phyloP scores from a whole-genome alignment of 1,140 invertebrate genomes.

The Drosophila murphyi region DNA sequence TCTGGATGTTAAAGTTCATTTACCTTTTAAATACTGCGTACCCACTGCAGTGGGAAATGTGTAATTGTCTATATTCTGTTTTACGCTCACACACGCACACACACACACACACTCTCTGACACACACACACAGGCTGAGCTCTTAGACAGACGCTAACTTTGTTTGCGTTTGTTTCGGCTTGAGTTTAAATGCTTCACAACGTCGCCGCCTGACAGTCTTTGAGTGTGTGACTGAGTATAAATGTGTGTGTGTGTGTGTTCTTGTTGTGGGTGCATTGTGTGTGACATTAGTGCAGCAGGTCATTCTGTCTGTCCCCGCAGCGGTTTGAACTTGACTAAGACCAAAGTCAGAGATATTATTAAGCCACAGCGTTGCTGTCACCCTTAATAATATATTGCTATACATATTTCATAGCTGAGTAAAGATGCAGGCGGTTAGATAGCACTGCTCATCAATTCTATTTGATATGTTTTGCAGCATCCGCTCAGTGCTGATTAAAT shows the following conservation, averaged over 20 bases:
- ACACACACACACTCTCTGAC: slow-evolving; percentile 27
- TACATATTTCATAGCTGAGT: background rate
- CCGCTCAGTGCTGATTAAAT: slow-evolving; percentile 1
- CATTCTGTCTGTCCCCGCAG: slow-evolving; percentile 30
- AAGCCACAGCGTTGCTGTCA: background rate
- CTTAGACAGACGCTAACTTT: slow-evolving; percentile 49
- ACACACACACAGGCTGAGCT: slow-evolving; percentile 17
- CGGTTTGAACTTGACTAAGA: slow-evolving; percentile 37
- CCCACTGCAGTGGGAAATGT: slow-evolving; percentile 67
- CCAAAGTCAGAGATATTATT: slow-evolving; percentile 30
- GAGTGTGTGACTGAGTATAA: slow-evolving; percentile 4
- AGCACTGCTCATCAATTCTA: background rate
- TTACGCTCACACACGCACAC: slow-evolving; percentile 51
- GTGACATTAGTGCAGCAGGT: slow-evolving; percentile 68
- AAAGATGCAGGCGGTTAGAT: no score
- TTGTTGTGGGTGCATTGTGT: slow-evolving; percentile 16
- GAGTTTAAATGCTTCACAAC: slow-evolving; percentile 56
- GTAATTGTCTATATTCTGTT: slow-evolving; percentile 81
- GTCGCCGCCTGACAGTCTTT: slow-evolving; percentile 5
- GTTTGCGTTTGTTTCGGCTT: slow-evolving; percentile 64
- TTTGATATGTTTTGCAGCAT: background rate
- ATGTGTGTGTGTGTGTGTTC: slow-evolving; percentile 10
- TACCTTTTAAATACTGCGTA: slow-evolving; percentile 72
- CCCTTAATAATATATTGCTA: background rate
- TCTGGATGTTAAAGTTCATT: slow-evolving; percentile 79